A percentile compares a stretch with the other conserved stretches of the same genome.
Conservation (phyloP, 2,113 vertebrate species). For the Tapirus terrestris region DNA sequence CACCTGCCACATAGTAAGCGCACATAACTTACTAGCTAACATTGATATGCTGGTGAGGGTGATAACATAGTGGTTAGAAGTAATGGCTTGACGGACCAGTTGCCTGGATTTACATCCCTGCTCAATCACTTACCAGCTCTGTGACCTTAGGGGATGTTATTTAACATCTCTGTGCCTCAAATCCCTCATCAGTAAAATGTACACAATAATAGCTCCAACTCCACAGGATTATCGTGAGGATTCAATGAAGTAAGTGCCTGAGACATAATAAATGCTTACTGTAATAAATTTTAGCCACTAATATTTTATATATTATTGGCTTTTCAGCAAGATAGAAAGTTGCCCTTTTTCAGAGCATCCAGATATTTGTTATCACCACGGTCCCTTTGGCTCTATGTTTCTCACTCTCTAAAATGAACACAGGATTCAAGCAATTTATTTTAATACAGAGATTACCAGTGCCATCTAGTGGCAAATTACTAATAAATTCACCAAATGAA, state of each 20-base stretch:
- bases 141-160: not conserved
- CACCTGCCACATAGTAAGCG: not conserved
- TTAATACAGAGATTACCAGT: constrained; percentile 28
- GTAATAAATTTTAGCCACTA: not conserved
- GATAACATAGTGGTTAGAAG: not conserved
- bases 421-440: not conserved
- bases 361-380: not conserved
- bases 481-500: not conserved
- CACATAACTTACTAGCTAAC: not conserved
- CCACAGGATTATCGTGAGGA: not conserved
- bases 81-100: not conserved
- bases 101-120: not conserved
- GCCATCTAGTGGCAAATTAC: constrained; percentile 51
- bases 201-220: not conserved
- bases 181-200: not conserved
- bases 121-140: not conserved
- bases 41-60: not conserved
- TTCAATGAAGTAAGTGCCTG: not conserved
- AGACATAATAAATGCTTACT: not conserved
- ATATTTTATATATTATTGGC: not conserved
- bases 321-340: not conserved
- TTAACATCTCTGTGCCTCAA: not conserved
- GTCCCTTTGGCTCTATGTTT: not conserved
- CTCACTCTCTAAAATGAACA: not conserved
- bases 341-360: not conserved